Base-by-base conservation (phyloP, 2,797 vertebrate species). In the Cynodonichthys magdalenae region DNA sequence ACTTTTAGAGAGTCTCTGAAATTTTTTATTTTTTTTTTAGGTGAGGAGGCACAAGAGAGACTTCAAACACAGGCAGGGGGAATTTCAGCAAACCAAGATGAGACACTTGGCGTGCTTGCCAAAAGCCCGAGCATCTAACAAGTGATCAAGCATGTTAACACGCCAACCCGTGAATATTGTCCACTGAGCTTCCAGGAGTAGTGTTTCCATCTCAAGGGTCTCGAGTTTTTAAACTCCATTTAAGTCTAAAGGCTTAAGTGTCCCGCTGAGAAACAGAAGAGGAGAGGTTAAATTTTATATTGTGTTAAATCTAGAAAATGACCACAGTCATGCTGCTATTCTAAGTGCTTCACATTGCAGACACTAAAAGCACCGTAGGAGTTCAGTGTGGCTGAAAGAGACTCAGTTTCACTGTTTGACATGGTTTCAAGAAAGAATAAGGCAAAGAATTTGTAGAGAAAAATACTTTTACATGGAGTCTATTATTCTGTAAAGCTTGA, bases 81-180 rank as follows among this genome's bases (percentile, higher is more conserved):
- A 69, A 68, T 76, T 66, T 70, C 34, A 57, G 53, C 48, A 29
- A 74, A 75, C 64, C 48, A 12, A 55, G 61, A 74, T 67, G 69
- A 82, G 74, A 78, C 49, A 52, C 56, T 75, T 67, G 61, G 69
- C 66, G 56, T 34, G 66, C 77, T 66, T 48, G 44, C 60, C 70
- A 75, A 48, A 63, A 79, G 64, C 63, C 79, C 68, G 63, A 71
- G 61, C 69, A 66, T 71, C 77, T 68, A 75, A 75, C 67, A 84
- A 63, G 61, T 61, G 57, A 70, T 71, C 52, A 68, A 77, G 76
- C 69, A 57, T 59, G 71, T 60, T 59, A 50, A 55, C 46, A 36
- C 55, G 66, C 70, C 60, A 62, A 53, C 49, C 50, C 45, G 12
- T 55, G 56, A 50, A 71, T 45, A 53, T 54, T 44, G 45, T 66